These are phyloP conservation scores for Sclerurus mexicanus DNA, from an alignment of 2,113 vertebrate species.

Conservation along the genomic window DNA sequence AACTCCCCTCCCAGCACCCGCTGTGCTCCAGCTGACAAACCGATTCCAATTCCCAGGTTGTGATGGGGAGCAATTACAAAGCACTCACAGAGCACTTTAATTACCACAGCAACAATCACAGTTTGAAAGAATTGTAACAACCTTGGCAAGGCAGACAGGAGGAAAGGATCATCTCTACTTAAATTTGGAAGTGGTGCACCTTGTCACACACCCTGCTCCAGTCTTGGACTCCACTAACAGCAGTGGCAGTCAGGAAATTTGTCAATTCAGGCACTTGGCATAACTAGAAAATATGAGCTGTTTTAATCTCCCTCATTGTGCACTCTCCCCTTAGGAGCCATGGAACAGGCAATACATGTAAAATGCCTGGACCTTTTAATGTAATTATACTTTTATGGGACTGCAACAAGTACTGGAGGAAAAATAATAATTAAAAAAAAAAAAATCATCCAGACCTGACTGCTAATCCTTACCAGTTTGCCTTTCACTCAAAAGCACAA, in stretches of 20 bases:
- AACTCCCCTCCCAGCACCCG: background rate
- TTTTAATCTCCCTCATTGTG: constrained; percentile 23
- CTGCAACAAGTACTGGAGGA: background rate
- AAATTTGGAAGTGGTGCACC: background rate
- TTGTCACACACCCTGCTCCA: background rate
- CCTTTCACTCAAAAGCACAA: constrained; percentile 19
- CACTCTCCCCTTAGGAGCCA: constrained; percentile 3
- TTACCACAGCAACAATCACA: background rate
- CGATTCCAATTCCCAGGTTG: background rate
- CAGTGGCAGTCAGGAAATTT: background rate
- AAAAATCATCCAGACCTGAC: background rate
- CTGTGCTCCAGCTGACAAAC: constrained; percentile 3
- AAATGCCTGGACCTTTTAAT: constrained; percentile 36
- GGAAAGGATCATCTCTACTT: background rate
- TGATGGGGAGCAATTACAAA: background rate
- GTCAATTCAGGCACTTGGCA: constrained; percentile 3
- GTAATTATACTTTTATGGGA: constrained; percentile 51
- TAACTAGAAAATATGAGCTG: constrained; percentile 5
- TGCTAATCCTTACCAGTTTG: background rate
- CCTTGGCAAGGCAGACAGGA: constrained; percentile 5
- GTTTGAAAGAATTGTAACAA: constrained; percentile 12
- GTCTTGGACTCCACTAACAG: background rate
- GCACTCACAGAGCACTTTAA: background rate
- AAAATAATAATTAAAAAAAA: background rate
- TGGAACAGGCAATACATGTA: constrained; percentile 9